A percentile compares a stretch with the other conserved stretches of the same genome.
Conservation (phyloP, 2,113 vertebrate genomes). For the Sylvietta virens region DNA sequence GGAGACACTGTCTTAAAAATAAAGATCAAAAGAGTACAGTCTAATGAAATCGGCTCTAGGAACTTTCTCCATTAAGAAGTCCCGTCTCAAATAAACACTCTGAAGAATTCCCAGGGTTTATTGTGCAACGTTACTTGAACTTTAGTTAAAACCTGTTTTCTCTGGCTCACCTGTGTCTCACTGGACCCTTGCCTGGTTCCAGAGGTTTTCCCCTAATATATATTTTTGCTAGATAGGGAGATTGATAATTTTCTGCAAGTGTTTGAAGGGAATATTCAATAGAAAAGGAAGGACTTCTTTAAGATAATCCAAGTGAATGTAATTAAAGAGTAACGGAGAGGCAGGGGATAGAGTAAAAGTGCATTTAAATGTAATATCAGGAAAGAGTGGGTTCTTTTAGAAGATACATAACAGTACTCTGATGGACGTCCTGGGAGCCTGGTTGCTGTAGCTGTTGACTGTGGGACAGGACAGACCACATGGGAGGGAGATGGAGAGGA, state of each 20-base stretch:
- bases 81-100: not conserved
- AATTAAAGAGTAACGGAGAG: not conserved
- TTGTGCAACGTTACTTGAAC: not conserved
- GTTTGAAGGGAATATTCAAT: not conserved
- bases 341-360: not conserved
- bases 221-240: not conserved
- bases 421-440: not conserved
- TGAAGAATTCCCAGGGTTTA: not conserved
- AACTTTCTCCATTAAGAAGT: conserved; percentile 2
- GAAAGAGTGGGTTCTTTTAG: not conserved
- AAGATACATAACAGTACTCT: not conserved
- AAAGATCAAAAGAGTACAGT: not conserved
- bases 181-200: not conserved
- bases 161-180: not conserved
- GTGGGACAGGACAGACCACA: not conserved
- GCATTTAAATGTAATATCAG: not conserved
- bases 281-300: not conserved
- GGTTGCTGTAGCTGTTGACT: not conserved
- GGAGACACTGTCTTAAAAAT: not conserved
- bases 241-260: not conserved
- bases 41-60: not conserved
- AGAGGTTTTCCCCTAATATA: not conserved
- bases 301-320: not conserved
- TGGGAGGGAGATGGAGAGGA: not conserved
- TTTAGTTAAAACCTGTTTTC: conserved; percentile 5